A percentile compares a stretch with the other conserved stretches of the same genome.
These are phyloP conservation scores for Nomada lathburiana DNA, from an alignment of 2,888 invertebrate species.

Conservation along the genomic window DNA sequence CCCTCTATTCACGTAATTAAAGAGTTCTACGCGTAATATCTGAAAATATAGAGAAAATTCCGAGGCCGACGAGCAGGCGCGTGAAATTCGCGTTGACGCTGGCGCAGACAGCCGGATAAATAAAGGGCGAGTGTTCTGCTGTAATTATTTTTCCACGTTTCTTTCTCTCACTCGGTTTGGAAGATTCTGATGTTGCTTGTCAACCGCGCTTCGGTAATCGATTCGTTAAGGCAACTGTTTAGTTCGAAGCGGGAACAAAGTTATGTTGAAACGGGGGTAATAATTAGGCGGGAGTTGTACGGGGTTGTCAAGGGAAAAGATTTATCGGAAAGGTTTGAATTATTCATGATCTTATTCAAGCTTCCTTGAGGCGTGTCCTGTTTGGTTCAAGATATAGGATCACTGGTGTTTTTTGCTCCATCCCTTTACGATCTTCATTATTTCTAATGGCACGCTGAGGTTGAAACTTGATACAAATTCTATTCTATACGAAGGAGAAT, in stretches of 20 bases:
- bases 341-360: no score
- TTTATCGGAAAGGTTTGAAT: no score
- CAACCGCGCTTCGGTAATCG: neutral
- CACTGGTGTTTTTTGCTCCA: no score
- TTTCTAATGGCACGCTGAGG: no score
- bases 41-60: constrained; percentile 67
- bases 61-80: constrained; percentile 23
- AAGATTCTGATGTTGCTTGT: neutral
- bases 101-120: constrained; percentile 10
- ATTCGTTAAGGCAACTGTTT: neutral
- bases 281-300: no score
- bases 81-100: constrained; percentile 30
- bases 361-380: no score
- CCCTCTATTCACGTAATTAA: constrained; percentile 65
- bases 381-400: no score
- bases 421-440: no score
- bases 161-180: neutral
- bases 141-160: constrained; percentile 43
- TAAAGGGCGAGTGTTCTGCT: constrained; percentile 10
- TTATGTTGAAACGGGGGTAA: no score
- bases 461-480: no score
- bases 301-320: no score
- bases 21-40: constrained; percentile 63
- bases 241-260: neutral
- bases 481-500: no score